Percentiles rank a stretch among this genome's conserved stretches.
These are phyloP conservation scores for Bagarius yarrelli DNA, from an alignment of 2,113 vertebrate genomes.

Conservation along the genomic window DNA sequence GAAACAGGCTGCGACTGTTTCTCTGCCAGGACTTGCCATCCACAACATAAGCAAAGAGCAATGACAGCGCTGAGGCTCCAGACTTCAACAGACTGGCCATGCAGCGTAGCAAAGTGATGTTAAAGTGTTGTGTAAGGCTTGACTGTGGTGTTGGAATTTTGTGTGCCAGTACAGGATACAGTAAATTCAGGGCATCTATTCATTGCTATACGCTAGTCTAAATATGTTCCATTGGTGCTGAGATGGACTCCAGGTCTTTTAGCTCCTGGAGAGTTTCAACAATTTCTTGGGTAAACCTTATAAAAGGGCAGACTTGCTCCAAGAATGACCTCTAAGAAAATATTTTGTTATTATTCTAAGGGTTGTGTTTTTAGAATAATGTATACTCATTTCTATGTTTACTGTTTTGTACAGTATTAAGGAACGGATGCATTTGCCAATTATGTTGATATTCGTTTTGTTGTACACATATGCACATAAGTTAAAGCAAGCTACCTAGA, in stretches of 20 bases:
- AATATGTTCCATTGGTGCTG: conserved; percentile 7
- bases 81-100: conserved; percentile 25
- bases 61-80: conserved; percentile 25
- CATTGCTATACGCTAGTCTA: conserved; percentile 1
- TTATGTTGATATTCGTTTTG: neutral
- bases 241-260: neutral
- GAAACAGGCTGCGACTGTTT: conserved; percentile 53
- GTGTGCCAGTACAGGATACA: conserved; percentile 40
- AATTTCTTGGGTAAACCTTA: neutral
- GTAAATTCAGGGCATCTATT: conserved; percentile 15
- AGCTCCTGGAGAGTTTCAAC: neutral
- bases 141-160: conserved; percentile 20
- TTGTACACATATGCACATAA: too few relatives aligned
- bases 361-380: neutral
- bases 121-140: conserved; percentile 2
- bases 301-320: neutral
- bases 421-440: neutral
- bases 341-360: neutral
- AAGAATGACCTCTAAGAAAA: neutral
- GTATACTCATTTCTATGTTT: neutral
- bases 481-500: too few relatives aligned
- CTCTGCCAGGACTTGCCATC: conserved; percentile 45
- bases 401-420: neutral
- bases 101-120: conserved; percentile 48
- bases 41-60: conserved; percentile 30